A percentile compares a stretch with the other conserved stretches of the same genome.
These are phyloP conservation scores for Coleophora flavipennella DNA, from an alignment of 2,888 invertebrate species.

Conservation along the genomic window DNA sequence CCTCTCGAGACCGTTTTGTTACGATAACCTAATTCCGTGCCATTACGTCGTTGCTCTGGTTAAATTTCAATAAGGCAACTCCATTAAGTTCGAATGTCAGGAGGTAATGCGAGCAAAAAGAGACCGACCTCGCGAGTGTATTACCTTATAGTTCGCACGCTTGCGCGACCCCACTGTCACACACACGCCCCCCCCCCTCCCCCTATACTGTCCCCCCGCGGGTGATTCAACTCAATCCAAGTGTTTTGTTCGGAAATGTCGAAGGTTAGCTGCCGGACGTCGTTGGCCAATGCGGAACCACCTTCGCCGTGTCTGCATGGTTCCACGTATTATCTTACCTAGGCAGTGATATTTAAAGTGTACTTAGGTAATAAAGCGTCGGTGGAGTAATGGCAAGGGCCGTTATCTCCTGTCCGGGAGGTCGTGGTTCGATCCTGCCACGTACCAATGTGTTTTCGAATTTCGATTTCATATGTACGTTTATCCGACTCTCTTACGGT, in stretches of 20 bases:
- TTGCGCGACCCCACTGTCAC: constrained; percentile 17
- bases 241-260: constrained; percentile 55
- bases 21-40: constrained; percentile 68
- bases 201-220: constrained; percentile 14
- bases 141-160: constrained; percentile 37
- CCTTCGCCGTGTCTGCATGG: constrained; percentile 55
- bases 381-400: no score
- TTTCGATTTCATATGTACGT: no score
- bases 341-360: no score
- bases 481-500: no score
- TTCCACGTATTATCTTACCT: constrained; percentile 57
- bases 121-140: constrained; percentile 53
- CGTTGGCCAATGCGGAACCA: constrained; percentile 64
- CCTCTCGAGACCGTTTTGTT: constrained; percentile 63
- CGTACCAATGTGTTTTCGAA: no score
- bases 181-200: constrained; percentile 13
- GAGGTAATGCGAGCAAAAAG: constrained; percentile 61
- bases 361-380: no score
- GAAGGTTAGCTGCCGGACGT: constrained; percentile 72
- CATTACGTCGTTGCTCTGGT: constrained; percentile 57
- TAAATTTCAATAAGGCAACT: constrained; percentile 62
- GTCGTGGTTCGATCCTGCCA: no score
- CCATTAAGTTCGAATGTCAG: constrained; percentile 68
- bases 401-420: no score
- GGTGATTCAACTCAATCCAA: constrained; percentile 43